Conservation (phyloP, 2,888 invertebrate genomes). For the Dryobotodes eremita region DNA sequence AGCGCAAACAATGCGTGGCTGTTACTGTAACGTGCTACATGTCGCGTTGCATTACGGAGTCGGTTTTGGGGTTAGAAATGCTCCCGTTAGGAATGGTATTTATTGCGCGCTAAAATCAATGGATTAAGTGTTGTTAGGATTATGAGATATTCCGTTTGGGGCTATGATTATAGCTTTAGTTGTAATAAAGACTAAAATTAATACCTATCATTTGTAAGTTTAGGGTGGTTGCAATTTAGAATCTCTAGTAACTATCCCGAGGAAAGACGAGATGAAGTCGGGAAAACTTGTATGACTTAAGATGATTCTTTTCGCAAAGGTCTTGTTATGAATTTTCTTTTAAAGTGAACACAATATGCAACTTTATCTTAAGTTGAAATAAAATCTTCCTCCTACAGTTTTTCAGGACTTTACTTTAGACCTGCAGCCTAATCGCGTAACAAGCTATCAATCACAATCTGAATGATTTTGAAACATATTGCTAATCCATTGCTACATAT, state of each 20-base stretch:
- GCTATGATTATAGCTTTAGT: not conserved
- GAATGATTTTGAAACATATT: too few relatives aligned
- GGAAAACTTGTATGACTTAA: not conserved
- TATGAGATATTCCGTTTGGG: not conserved
- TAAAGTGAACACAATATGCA: conserved; percentile 23
- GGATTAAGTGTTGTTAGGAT: conserved; percentile 2
- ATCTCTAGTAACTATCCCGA: not conserved
- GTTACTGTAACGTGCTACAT: conserved; percentile 48
- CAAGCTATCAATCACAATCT: too few relatives aligned
- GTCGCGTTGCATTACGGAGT: conserved; percentile 20
- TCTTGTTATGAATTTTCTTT: conserved; percentile 10
- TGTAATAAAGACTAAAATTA: conserved; percentile 4
- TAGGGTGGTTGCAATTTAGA: not conserved
- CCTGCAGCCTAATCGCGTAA: not conserved
- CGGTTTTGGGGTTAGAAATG: not conserved
- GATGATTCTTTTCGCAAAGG: not conserved
- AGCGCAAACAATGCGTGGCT: conserved; percentile 60
- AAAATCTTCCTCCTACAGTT: not conserved
- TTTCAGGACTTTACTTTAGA: too few relatives aligned
- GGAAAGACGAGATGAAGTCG: not conserved
- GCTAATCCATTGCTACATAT: too few relatives aligned
- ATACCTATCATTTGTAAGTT: conserved; percentile 8
- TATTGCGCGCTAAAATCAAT: conserved; percentile 13
- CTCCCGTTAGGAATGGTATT: not conserved
- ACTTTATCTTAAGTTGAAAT: conserved; percentile 14